phyloP scores from a whole-genome alignment of 2,113 vertebrate species.

The Paralichthys olivaceus region DNA sequence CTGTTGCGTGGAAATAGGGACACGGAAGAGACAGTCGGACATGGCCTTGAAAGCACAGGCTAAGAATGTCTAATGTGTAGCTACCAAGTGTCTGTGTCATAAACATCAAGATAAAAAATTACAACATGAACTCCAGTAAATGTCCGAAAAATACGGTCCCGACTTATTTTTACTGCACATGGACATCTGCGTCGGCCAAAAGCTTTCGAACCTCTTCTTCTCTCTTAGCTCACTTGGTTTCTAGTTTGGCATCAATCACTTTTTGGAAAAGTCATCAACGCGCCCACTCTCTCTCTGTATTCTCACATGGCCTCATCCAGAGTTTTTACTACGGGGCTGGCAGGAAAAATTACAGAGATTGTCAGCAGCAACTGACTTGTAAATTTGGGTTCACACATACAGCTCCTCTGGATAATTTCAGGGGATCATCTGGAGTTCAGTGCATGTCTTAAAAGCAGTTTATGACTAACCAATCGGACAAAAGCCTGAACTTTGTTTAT shows the following conservation, averaged over 20 bases:
- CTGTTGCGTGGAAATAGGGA: constrained; percentile 9
- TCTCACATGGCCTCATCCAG: background rate
- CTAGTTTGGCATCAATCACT: too few relatives aligned
- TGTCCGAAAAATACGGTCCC: too few relatives aligned
- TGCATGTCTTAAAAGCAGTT: background rate
- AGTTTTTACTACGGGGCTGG: background rate
- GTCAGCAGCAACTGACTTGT: too few relatives aligned
- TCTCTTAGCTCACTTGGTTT: too few relatives aligned
- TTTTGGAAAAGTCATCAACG: too few relatives aligned
- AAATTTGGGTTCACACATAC: background rate
- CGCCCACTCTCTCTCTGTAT: background rate
- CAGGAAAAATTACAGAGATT: background rate
- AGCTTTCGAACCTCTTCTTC: too few relatives aligned
- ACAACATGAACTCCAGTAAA: too few relatives aligned
- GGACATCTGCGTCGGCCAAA: too few relatives aligned
- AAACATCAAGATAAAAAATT: constrained; percentile 16
- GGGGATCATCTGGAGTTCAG: background rate
- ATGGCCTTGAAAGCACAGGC: background rate
- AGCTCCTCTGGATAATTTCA: background rate
- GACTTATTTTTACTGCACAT: too few relatives aligned
- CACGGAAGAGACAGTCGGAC: constrained; percentile 3
- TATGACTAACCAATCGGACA: background rate
- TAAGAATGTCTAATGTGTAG: background rate
- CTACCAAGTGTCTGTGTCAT: constrained; percentile 17
- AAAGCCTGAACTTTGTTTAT: constrained; percentile 19